These are phyloP conservation scores for Synergus umbraculus DNA, from an alignment of 2,888 invertebrate genomes.

Conservation along the genomic window DNA sequence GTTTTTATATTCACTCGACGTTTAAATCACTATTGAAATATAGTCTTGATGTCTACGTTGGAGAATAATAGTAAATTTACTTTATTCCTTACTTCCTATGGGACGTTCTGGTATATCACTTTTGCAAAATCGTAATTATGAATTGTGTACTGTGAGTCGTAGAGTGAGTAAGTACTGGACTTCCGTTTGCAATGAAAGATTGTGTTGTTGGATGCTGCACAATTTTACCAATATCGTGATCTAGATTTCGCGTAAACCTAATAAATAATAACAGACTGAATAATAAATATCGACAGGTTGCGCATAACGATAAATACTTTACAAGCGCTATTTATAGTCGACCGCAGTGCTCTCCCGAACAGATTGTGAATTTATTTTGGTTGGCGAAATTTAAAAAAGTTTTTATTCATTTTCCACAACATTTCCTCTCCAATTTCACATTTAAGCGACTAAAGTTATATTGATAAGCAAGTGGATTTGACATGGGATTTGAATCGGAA, in stretches of 20 bases:
- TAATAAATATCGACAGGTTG: not conserved
- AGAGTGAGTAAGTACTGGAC: not conserved
- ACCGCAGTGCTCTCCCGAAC: not conserved
- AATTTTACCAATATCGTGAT: not conserved
- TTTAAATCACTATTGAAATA: no score
- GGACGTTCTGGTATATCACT: no score
- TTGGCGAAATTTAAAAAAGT: not conserved
- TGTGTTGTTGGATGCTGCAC: not conserved
- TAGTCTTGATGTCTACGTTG: no score
- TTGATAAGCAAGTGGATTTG: not conserved
- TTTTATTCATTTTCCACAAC: not conserved
- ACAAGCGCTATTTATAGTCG: not conserved
- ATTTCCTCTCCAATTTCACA: not conserved
- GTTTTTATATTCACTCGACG: no score
- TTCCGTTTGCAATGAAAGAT: not conserved
- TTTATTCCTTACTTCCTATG: no score
- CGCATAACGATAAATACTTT: slow-evolving; percentile 2
- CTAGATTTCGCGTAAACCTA: not conserved
- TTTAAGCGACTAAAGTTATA: not conserved
- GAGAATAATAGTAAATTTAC: no score
- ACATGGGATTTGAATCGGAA: not conserved
- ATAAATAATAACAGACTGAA: not conserved
- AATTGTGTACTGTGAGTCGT: not conserved
- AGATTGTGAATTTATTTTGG: not conserved
- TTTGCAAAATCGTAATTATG: not conserved